Conservation (phyloP, 2,113 vertebrate species). For the Austrofundulus limnaeus region DNA sequence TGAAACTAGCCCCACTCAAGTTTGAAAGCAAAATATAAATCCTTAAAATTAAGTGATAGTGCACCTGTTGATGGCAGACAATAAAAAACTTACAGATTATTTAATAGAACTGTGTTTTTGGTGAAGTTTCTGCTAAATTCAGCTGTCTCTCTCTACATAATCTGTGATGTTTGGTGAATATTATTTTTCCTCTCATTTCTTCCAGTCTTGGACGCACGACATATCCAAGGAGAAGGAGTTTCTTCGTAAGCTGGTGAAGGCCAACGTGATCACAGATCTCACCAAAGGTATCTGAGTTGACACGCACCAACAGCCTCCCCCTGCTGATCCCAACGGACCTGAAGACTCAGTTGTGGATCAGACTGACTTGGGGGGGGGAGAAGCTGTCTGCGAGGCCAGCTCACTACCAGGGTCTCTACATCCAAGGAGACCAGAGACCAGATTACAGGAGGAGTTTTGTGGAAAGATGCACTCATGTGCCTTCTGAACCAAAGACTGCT, state of each 20-base stretch:
- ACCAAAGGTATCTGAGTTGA: conserved; percentile 91
- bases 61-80: too few species aligned
- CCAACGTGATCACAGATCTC: conserved; percentile 91
- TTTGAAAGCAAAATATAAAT: too few species aligned
- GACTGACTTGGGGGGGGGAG: conserved; percentile 2
- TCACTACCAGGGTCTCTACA: conserved; percentile 45
- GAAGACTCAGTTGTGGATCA: conserved; percentile 44
- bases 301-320: conserved; percentile 27
- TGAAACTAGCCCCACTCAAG: too few species aligned
- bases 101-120: too few species aligned
- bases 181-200: conserved; percentile 20
- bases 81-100: too few species aligned
- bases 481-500: conserved; percentile 75
- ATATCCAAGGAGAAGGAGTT: conserved; percentile 97
- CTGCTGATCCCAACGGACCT: conserved; percentile 48
- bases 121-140: not conserved
- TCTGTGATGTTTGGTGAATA: not conserved
- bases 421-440: conserved; percentile 40
- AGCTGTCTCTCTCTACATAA: not conserved
- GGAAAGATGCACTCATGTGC: conserved; percentile 68
- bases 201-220: conserved; percentile 98
- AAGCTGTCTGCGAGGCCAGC: conserved; percentile 31
- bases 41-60: too few species aligned
- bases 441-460: conserved; percentile 35
- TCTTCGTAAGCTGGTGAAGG: conserved; percentile 93